phyloP scores from a whole-genome alignment of 2,888 invertebrate species.

The Labia minor region DNA sequence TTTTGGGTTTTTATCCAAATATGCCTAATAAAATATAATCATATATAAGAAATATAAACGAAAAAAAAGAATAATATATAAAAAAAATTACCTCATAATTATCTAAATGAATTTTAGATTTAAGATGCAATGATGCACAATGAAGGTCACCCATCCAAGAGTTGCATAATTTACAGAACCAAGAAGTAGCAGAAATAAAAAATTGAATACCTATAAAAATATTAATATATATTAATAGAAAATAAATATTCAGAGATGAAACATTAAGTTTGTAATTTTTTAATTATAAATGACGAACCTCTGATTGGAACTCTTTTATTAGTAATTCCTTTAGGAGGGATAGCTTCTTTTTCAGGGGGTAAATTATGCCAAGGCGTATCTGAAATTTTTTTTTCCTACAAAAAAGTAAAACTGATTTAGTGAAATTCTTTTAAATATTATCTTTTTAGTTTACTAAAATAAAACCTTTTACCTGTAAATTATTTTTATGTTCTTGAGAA shows the following conservation, averaged over 20 bases:
- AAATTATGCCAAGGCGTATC: constrained; percentile 67
- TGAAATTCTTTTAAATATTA: constrained; percentile 15
- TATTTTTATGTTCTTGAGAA: constrained; percentile 61
- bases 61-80: constrained; percentile 15
- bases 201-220: constrained; percentile 62
- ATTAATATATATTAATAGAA: constrained; percentile 17
- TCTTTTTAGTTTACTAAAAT: not conserved
- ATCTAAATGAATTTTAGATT: constrained; percentile 65
- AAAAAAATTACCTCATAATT: constrained; percentile 60
- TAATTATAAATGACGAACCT: constrained; percentile 39
- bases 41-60: constrained; percentile 17
- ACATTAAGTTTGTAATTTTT: not conserved
- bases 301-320: constrained; percentile 71
- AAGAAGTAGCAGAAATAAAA: constrained; percentile 74
- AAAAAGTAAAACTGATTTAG: constrained; percentile 18
- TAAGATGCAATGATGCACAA: constrained; percentile 76
- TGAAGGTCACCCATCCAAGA: constrained; percentile 81
- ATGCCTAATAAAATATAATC: constrained; percentile 46
- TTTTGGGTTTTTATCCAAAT: constrained; percentile 71
- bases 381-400: constrained; percentile 46
- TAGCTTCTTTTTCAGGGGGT: constrained; percentile 38
- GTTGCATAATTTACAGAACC: constrained; percentile 83
- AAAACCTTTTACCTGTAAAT: constrained; percentile 29
- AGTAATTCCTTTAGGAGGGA: constrained; percentile 46
- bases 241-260: constrained; percentile 20